These are phyloP conservation scores for Crematogaster levior DNA, from an alignment of 2,888 invertebrate species.

Conservation along the genomic window DNA sequence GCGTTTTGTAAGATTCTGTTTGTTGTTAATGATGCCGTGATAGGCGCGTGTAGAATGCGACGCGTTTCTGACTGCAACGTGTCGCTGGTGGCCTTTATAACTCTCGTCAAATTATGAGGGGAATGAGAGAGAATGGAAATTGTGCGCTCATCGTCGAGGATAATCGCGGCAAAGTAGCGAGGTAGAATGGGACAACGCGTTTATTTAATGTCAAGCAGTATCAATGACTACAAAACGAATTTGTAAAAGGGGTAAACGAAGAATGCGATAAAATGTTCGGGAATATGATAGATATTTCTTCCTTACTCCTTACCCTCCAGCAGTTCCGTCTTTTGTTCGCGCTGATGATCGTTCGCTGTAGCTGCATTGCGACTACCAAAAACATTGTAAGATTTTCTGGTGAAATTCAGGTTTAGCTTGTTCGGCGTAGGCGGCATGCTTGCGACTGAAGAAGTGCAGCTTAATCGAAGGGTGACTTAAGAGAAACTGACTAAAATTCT, in stretches of 20 bases:
- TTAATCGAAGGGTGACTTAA: background rate
- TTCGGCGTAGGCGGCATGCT: slow-evolving; percentile 85
- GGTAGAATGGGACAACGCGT: no score
- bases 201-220: background rate
- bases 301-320: slow-evolving; percentile 83
- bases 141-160: slow-evolving; percentile 8
- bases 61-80: background rate
- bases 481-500: background rate
- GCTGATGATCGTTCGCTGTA: slow-evolving; percentile 80
- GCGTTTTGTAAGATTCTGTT: slow-evolving; percentile 8
- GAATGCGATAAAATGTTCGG: background rate
- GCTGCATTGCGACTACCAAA: slow-evolving; percentile 81
- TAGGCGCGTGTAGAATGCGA: background rate
- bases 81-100: background rate
- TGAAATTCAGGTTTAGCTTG: slow-evolving; percentile 85
- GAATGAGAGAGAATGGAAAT: slow-evolving; percentile 19
- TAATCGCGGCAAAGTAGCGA: slow-evolving; percentile 14
- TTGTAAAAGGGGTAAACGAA: background rate
- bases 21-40: no score
- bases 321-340: slow-evolving; percentile 84
- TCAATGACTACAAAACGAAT: background rate
- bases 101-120: slow-evolving; percentile 26
- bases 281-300: background rate
- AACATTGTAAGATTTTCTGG: slow-evolving; percentile 84
- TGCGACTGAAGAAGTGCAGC: slow-evolving; percentile 28